Evolutionary conservation across 2,888 invertebrate species (phyloP).

Genomic region (Campoletis raptor): DNA sequence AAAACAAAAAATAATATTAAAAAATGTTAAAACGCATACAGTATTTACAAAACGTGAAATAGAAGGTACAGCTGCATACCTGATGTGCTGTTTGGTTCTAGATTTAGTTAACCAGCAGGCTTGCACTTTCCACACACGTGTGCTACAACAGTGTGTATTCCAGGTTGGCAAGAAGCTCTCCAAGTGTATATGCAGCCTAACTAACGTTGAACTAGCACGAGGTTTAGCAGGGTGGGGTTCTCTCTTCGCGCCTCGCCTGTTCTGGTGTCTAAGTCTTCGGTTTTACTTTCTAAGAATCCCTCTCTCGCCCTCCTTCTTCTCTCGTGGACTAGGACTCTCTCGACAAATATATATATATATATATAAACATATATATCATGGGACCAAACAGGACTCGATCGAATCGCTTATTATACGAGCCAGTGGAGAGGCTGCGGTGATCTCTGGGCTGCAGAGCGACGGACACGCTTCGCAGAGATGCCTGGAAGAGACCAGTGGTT

Average conservation of each 20-base stretch:
- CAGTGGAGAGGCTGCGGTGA: slow-evolving; percentile 42
- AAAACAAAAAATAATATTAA: not conserved
- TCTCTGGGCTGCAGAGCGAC: slow-evolving; percentile 44
- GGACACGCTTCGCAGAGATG: slow-evolving; percentile 67
- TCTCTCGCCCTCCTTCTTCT: slow-evolving; percentile 55
- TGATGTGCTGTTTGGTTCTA: slow-evolving; percentile 55
- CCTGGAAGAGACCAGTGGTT: slow-evolving; percentile 67
- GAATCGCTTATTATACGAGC: slow-evolving; percentile 42
- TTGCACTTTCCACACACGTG: slow-evolving; percentile 37
- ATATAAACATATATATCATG: slow-evolving; percentile 16
- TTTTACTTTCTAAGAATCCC: slow-evolving; percentile 83
- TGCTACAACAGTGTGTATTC: slow-evolving; percentile 29
- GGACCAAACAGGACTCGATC: slow-evolving; percentile 45
- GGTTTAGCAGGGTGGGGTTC: slow-evolving; percentile 81
- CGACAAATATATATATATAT: slow-evolving; percentile 25
- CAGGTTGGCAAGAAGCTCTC: slow-evolving; percentile 69
- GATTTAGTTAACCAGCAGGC: slow-evolving; percentile 56
- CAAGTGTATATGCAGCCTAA: slow-evolving; percentile 45
- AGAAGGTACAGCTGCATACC: slow-evolving; percentile 57
- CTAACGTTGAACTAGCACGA: slow-evolving; percentile 63
- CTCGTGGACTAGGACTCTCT: slow-evolving; percentile 55
- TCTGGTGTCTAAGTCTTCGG: slow-evolving; percentile 77
- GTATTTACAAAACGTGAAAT: slow-evolving; percentile 42
- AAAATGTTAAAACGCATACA: slow-evolving; percentile 8
- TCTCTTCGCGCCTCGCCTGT: slow-evolving; percentile 76